phyloP scores from a whole-genome alignment of 2,888 invertebrate species.

The Orchesellides sinensis region DNA sequence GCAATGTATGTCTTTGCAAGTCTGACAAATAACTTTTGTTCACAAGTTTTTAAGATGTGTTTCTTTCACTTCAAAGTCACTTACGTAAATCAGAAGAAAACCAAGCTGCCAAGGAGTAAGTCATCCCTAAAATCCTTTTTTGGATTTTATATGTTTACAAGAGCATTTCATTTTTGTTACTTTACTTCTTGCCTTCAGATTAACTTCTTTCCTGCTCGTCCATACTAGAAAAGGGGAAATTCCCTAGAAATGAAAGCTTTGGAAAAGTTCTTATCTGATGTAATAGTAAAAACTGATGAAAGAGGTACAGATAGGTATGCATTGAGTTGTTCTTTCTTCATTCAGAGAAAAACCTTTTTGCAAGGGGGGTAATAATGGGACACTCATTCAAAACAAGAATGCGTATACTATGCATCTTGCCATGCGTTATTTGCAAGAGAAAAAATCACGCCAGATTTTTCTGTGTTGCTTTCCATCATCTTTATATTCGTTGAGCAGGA shows the following conservation, averaged over 20 bases:
- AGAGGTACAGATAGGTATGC: background rate
- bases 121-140: background rate
- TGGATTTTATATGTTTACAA: slow-evolving; percentile 12
- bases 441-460: slow-evolving; percentile 13
- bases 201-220: slow-evolving; percentile 41
- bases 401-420: background rate
- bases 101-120: background rate
- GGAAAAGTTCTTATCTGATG: slow-evolving; percentile 1
- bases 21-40: slow-evolving; percentile 26
- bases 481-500: slow-evolving; percentile 19
- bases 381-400: background rate
- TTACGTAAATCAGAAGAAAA: slow-evolving; percentile 7
- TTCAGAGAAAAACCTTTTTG: slow-evolving; percentile 13
- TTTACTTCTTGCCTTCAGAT: slow-evolving; percentile 37
- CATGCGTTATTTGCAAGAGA: slow-evolving; percentile 30
- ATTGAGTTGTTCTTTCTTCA: slow-evolving; percentile 17
- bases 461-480: slow-evolving; percentile 25
- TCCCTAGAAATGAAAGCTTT: background rate
- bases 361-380: background rate
- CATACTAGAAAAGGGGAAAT: background rate
- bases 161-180: slow-evolving; percentile 20
- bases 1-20: slow-evolving; percentile 8
- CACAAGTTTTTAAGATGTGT: slow-evolving; percentile 15
- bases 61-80: slow-evolving; percentile 34
- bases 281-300: slow-evolving; percentile 5